Conservation (phyloP, 2,113 vertebrate species). For the Periophthalmus modestus region DNA sequence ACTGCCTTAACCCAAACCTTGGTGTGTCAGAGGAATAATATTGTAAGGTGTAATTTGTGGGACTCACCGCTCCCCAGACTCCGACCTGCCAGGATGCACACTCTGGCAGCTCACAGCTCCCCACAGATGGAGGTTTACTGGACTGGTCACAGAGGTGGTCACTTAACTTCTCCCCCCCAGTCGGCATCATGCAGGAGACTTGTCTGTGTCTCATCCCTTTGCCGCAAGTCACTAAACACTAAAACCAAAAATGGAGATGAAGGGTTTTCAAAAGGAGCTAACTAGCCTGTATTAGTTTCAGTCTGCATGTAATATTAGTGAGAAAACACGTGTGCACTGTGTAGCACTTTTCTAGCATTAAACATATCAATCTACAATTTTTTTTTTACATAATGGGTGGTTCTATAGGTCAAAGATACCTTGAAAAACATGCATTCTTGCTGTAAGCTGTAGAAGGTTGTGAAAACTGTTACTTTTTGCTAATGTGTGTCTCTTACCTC, state of each 20-base stretch:
- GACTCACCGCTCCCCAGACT: conserved; percentile 91
- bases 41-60: conserved; percentile 4
- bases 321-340: too few species aligned
- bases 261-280: background rate
- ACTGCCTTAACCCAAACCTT: conserved; percentile 13
- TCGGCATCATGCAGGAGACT: conserved; percentile 80
- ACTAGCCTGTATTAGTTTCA: background rate
- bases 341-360: too few species aligned
- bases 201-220: conserved; percentile 85
- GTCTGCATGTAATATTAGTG: too few species aligned
- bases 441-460: background rate
- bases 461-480: background rate
- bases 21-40: conserved; percentile 9
- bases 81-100: conserved; percentile 92
- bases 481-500: conserved; percentile 78
- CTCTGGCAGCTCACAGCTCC: conserved; percentile 80
- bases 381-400: too few species aligned
- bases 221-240: conserved; percentile 93
- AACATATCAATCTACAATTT: too few species aligned
- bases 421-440: too few species aligned
- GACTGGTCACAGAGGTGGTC: conserved; percentile 83
- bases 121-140: conserved; percentile 79
- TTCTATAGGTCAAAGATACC: too few species aligned
- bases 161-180: conserved; percentile 79
- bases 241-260: background rate